These are phyloP conservation scores for Netelia melanura DNA, from an alignment of 2,888 invertebrate genomes.

Conservation along the genomic window DNA sequence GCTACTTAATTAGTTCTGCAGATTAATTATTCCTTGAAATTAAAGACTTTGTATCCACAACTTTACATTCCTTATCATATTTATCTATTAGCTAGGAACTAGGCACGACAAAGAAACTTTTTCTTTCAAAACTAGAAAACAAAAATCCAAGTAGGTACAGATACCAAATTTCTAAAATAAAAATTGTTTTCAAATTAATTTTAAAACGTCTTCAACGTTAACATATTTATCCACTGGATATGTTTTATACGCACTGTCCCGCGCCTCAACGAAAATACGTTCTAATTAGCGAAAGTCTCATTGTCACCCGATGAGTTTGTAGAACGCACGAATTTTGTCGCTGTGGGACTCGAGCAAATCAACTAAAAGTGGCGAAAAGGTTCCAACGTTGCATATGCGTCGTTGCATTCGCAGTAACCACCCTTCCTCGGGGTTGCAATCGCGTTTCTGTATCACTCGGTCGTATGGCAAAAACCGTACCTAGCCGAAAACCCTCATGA, in stretches of 20 bases:
- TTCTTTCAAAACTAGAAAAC: neutral
- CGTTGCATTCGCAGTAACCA: conserved; percentile 3
- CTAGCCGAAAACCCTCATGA: conserved; percentile 69
- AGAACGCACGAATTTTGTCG: conserved; percentile 29
- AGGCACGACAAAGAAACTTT: neutral
- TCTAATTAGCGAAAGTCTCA: neutral
- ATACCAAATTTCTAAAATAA: no score
- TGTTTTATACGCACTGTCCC: neutral
- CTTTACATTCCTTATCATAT: neutral
- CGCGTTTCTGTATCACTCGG: conserved; percentile 28
- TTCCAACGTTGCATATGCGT: neutral
- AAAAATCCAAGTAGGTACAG: neutral
- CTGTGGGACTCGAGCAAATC: neutral
- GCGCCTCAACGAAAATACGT: neutral
- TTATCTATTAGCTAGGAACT: neutral
- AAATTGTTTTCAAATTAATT: no score
- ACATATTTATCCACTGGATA: neutral
- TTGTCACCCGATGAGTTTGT: conserved; percentile 30
- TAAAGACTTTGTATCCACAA: no score
- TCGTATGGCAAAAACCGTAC: conserved; percentile 32
- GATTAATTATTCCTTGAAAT: no score
- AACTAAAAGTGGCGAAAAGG: conserved; percentile 30
- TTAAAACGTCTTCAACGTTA: neutral
- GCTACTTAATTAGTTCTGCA: no score
- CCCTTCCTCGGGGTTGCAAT: conserved; percentile 1